A percentile compares a stretch with the other conserved stretches of the same genome.
These are phyloP conservation scores for Lanius ludovicianus DNA, from an alignment of 2,113 vertebrate species.

Conservation along the genomic window DNA sequence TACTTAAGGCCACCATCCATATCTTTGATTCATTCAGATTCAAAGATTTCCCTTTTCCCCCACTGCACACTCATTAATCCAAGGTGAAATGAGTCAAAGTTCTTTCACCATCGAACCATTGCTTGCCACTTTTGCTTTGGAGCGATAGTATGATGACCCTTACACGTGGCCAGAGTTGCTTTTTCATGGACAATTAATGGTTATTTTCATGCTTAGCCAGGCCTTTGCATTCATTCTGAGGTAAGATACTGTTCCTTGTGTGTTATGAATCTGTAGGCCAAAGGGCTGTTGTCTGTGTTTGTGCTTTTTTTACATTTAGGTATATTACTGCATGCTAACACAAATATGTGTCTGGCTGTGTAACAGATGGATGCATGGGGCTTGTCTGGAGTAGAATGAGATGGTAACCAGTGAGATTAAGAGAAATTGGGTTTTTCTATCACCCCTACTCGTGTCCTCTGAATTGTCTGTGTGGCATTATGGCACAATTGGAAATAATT, in stretches of 20 bases:
- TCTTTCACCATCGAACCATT: neutral
- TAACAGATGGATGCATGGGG: neutral
- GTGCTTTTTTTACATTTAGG: neutral
- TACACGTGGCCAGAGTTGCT: neutral
- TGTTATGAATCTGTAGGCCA: neutral
- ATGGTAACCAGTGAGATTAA: neutral
- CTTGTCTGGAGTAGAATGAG: neutral
- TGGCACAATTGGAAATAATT: neutral
- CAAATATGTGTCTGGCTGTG: neutral
- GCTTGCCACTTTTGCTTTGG: neutral
- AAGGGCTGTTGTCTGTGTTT: neutral
- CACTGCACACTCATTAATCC: neutral
- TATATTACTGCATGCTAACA: neutral
- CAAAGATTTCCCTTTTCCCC: neutral
- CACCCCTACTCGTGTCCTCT: neutral
- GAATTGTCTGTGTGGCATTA: neutral
- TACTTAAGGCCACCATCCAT: neutral
- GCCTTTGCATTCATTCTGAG: neutral
- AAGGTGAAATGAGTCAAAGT: neutral
- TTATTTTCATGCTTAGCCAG: constrained; percentile 3
- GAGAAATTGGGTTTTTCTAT: neutral
- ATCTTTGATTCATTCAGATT: neutral
- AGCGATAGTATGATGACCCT: neutral
- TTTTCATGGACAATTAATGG: neutral
- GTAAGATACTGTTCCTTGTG: neutral